Percentiles rank a stretch among this genome's conserved stretches.
Evolutionary conservation across 92 coral and sea anemone species (phyloP).

Genomic region (Diadumene lineata): DNA sequence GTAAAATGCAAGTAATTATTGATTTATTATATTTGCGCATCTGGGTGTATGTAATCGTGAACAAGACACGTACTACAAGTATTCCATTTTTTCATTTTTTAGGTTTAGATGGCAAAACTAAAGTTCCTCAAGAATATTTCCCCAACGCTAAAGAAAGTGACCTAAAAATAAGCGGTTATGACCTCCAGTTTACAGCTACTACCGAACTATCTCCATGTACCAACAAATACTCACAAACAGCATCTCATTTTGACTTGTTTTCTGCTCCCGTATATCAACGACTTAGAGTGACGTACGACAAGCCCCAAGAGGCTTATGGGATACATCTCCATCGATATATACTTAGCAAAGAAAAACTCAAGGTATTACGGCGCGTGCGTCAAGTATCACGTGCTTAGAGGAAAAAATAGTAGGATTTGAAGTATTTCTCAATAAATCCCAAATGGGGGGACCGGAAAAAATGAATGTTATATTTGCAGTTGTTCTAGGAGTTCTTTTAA

Average conservation of each 20-base stretch:
- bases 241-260: conserved; percentile 56
- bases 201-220: conserved; percentile 57
- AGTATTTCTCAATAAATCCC: too few relatives aligned
- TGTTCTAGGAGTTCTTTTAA: too few relatives aligned
- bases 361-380: too few relatives aligned
- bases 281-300: conserved; percentile 40
- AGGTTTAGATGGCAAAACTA: conserved; percentile 46
- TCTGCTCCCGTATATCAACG: conserved; percentile 38
- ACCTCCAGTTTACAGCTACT: conserved; percentile 45
- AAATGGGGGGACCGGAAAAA: too few relatives aligned
- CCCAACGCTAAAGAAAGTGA: conserved; percentile 54
- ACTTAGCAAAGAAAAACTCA: conserved; percentile 23
- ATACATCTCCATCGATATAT: conserved; percentile 62
- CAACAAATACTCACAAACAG: conserved; percentile 35
- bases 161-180: conserved; percentile 61
- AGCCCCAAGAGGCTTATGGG: conserved; percentile 41
- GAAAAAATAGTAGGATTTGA: too few relatives aligned
- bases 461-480: too few relatives aligned
- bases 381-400: too few relatives aligned
- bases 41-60: too few relatives aligned
- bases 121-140: conserved; percentile 34
- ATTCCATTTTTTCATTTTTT: too few relatives aligned
- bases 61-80: too few relatives aligned
- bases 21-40: too few relatives aligned
- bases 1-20: too few relatives aligned